Evolutionary conservation across 2,113 vertebrate species (phyloP), one percentile per base, ranked within the genome.

Genomic region (Ceyx margarethae): DNA sequence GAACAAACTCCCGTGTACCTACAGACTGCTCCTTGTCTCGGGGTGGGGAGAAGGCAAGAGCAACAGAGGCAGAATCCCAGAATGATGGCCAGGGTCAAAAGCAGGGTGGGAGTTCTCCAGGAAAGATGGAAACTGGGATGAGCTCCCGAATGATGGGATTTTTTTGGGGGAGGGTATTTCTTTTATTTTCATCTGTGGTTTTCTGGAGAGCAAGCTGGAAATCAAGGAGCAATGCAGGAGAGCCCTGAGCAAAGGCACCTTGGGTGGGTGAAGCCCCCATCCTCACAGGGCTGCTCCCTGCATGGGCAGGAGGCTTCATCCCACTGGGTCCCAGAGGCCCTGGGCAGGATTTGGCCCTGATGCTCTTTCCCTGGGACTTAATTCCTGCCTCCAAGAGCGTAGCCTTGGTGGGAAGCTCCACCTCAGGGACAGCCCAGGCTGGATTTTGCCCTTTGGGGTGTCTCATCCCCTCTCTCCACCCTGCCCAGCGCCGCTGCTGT

Each of bases 261-360:
- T 37, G 0, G 11, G 6, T 40, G 2, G 3, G 17, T 5, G 8
- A 2, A 17, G 25, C n/a, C 40, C 43, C 15, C 3, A 8, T 13
- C n/a, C 23, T 3, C 2, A 17, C 4, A 5, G 18, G 6, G 62
- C 19, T 37, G 23, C 22, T 4, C 17, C 5, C 42, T 31, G 20
- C 35, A 6, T 2, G 3, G 23, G 45, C 35, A 5, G 26, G 13
- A 42, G 62, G 53, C 15, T 85, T 48, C 4, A 0, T 64, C 33
- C 66, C 43, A 54, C 57, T 4, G 1, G 43, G 37, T 22, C 9
- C 42, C 48, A 3, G 7, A 2, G 1, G 28, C 18, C 18, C 1
- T 18, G 11, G 40, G 48, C 58, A 45, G 46, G 60, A 67, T 33
- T 53, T 4, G 22, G 5, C 79, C 56, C 51, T 26, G 18, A 6